These are phyloP conservation scores for Yponomeuta sedellus DNA, from an alignment of 2,888 invertebrate species.

Conservation along the genomic window DNA sequence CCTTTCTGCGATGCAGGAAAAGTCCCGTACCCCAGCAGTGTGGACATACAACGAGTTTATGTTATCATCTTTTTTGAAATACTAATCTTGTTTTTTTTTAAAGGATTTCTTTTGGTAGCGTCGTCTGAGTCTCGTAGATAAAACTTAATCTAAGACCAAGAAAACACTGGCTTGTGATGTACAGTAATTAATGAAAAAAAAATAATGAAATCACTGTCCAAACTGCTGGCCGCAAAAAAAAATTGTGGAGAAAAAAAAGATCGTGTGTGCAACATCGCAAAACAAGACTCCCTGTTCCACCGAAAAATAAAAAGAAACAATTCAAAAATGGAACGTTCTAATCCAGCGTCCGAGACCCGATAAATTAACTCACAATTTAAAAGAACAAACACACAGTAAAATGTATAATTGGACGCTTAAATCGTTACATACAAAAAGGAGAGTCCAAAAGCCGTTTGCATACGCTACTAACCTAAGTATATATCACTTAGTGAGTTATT, in stretches of 20 bases:
- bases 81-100: too few relatives aligned
- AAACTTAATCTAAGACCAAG: too few relatives aligned
- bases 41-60: too few relatives aligned
- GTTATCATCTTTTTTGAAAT: too few relatives aligned
- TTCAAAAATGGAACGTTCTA: constrained; percentile 13
- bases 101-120: too few relatives aligned
- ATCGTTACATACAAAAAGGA: constrained; percentile 28
- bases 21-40: too few relatives aligned
- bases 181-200: not conserved
- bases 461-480: constrained; percentile 39
- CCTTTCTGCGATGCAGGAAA: too few relatives aligned
- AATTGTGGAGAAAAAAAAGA: not conserved
- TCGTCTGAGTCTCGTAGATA: too few relatives aligned
- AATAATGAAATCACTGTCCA: not conserved
- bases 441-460: constrained; percentile 14
- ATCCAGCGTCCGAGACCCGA: constrained; percentile 9
- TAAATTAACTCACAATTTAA: constrained; percentile 17
- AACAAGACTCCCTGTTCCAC: constrained; percentile 13
- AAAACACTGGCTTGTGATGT: too few relatives aligned
- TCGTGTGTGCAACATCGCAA: not conserved
- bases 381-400: constrained; percentile 13
- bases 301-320: constrained; percentile 2
- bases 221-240: not conserved
- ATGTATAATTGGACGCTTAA: constrained; percentile 44
- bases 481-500: constrained; percentile 64